Evolutionary conservation across 1,140 invertebrate species (phyloP).

Genomic region (Kradibia gibbosae): DNA sequence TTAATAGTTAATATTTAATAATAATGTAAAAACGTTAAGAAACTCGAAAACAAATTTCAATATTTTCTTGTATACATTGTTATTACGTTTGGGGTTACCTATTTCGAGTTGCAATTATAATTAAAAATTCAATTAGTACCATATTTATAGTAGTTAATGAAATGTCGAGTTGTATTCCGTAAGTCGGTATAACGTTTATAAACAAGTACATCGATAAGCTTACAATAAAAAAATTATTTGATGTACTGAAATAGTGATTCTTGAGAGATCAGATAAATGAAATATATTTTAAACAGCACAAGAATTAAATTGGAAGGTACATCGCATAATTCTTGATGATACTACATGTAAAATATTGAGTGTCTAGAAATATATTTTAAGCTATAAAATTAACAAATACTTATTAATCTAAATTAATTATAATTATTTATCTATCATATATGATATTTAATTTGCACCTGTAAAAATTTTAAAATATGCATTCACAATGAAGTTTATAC

Average conservation of each 20-base stretch:
- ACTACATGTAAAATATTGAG: slow-evolving; percentile 3
- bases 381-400: neutral
- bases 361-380: neutral
- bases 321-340: slow-evolving; percentile 3
- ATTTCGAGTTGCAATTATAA: neutral
- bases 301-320: slow-evolving; percentile 22
- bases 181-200: neutral
- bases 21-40: neutral
- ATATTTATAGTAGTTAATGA: slow-evolving; percentile 4
- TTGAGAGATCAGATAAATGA: neutral
- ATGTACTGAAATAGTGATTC: neutral
- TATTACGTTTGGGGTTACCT: slow-evolving; percentile 1
- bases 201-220: neutral
- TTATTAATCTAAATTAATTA: neutral
- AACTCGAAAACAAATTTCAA: slow-evolving; percentile 6
- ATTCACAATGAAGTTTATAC: neutral
- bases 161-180: neutral
- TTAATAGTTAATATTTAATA: neutral
- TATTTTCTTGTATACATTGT: neutral
- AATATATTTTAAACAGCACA: slow-evolving; percentile 14
- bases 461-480: neutral
- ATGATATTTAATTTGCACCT: neutral
- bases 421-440: neutral
- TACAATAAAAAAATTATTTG: neutral
- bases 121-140: slow-evolving; percentile 2